These are phyloP conservation scores for Pyrochroa serraticornis DNA, from an alignment of 2,888 invertebrate species.

Conservation along the genomic window DNA sequence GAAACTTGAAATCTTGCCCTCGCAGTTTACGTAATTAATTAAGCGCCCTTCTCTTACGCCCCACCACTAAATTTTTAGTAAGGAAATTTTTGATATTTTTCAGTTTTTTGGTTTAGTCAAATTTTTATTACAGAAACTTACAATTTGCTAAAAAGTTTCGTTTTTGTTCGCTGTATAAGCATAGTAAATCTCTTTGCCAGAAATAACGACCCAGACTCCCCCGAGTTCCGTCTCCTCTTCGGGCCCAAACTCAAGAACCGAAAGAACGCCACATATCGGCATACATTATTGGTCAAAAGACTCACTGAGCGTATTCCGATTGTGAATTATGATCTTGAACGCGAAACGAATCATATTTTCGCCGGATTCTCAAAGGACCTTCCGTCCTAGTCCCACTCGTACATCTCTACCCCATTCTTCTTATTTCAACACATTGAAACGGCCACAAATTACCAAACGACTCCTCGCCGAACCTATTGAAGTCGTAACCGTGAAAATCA, in stretches of 20 bases:
- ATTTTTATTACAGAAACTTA: too few relatives aligned
- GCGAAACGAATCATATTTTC: slow-evolving; percentile 60
- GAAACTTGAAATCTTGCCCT: too few relatives aligned
- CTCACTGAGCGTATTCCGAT: slow-evolving; percentile 56
- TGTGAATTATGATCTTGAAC: slow-evolving; percentile 57
- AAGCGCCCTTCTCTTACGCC: too few relatives aligned
- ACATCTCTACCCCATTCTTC: slow-evolving; percentile 34
- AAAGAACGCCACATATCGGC: slow-evolving; percentile 45
- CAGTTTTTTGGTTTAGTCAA: too few relatives aligned
- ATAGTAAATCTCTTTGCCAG: too few relatives aligned
- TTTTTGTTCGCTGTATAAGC: background rate
- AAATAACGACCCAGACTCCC: slow-evolving; percentile 1
- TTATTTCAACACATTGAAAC: slow-evolving; percentile 48
- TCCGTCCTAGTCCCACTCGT: slow-evolving; percentile 37
- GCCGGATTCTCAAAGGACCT: slow-evolving; percentile 55
- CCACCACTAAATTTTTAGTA: too few relatives aligned
- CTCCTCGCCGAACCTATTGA: slow-evolving; percentile 52
- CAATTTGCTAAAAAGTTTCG: too few relatives aligned
- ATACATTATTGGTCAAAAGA: slow-evolving; percentile 60
- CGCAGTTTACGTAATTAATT: too few relatives aligned
- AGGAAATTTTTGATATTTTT: too few relatives aligned
- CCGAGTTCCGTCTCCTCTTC: slow-evolving; percentile 11
- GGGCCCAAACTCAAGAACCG: slow-evolving; percentile 7
- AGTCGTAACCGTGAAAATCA: slow-evolving; percentile 56
- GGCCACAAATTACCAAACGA: slow-evolving; percentile 52